Percentiles rank a stretch among this genome's conserved stretches.
These are phyloP conservation scores for Schizopygopsis pylzovi DNA, from an alignment of 2,797 vertebrate species.

Conservation along the genomic window DNA sequence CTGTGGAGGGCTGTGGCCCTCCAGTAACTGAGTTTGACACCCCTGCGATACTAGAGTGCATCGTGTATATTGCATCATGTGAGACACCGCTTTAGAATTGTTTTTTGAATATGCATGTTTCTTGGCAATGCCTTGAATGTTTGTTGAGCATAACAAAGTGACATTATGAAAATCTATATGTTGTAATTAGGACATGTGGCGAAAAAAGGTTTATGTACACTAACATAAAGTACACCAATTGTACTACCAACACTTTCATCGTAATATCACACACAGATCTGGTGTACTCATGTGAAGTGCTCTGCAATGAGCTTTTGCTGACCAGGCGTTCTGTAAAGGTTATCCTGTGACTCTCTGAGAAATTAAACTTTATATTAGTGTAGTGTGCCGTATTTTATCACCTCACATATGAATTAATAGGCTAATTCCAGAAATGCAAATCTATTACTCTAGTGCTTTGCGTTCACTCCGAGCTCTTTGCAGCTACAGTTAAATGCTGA, in stretches of 20 bases:
- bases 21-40: too few relatives aligned
- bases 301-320: slow-evolving; percentile 26
- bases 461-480: neutral
- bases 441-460: slow-evolving; percentile 6
- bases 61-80: neutral
- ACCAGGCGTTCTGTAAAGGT: slow-evolving; percentile 33
- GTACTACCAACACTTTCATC: slow-evolving; percentile 56
- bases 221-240: too few relatives aligned
- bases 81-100: neutral
- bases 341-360: slow-evolving; percentile 28
- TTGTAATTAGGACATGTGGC: neutral
- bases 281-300: neutral
- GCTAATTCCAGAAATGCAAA: slow-evolving; percentile 22
- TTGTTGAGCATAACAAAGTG: neutral
- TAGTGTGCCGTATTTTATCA: slow-evolving; percentile 41
- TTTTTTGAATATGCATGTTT: neutral
- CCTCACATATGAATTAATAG: slow-evolving; percentile 6
- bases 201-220: neutral
- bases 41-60: neutral
- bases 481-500: neutral
- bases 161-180: neutral
- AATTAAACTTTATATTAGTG: slow-evolving; percentile 28
- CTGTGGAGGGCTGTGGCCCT: too few relatives aligned
- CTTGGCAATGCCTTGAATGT: neutral
- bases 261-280: neutral